These are phyloP conservation scores for Napeogenes sylphis DNA, from an alignment of 2,888 invertebrate species.

Conservation along the genomic window DNA sequence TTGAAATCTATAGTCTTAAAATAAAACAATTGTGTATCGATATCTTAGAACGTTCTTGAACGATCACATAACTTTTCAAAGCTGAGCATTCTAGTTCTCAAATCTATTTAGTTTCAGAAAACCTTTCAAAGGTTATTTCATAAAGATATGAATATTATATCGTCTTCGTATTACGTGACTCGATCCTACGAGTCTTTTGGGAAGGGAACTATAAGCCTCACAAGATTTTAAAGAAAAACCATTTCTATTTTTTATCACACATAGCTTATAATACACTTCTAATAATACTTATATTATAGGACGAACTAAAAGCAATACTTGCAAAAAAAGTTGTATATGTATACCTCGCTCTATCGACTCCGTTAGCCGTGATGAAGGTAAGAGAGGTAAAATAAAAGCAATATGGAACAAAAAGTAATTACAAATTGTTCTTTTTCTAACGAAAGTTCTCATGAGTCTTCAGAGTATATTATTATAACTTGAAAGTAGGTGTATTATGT, in stretches of 20 bases:
- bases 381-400: slow-evolving; percentile 14
- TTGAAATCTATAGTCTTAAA: no score
- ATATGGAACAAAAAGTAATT: slow-evolving; percentile 10
- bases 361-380: slow-evolving; percentile 13
- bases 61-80: no score
- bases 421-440: slow-evolving; percentile 10
- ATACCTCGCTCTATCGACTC: slow-evolving; percentile 15
- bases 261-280: background rate
- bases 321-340: slow-evolving; percentile 19
- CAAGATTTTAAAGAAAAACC: background rate
- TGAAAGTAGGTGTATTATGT: background rate
- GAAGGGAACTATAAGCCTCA: slow-evolving; percentile 2
- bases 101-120: background rate
- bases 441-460: background rate
- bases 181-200: slow-evolving; percentile 23
- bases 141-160: slow-evolving; percentile 28
- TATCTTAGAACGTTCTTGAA: no score
- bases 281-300: slow-evolving; percentile 10
- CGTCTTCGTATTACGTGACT: slow-evolving; percentile 22
- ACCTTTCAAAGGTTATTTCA: slow-evolving; percentile 6
- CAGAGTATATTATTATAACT: background rate
- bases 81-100: background rate
- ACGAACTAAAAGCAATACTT: slow-evolving; percentile 13
- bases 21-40: no score
- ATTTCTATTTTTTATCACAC: background rate